phyloP scores from a whole-genome alignment of 2,113 vertebrate genomes.

The Gulo gulo region DNA sequence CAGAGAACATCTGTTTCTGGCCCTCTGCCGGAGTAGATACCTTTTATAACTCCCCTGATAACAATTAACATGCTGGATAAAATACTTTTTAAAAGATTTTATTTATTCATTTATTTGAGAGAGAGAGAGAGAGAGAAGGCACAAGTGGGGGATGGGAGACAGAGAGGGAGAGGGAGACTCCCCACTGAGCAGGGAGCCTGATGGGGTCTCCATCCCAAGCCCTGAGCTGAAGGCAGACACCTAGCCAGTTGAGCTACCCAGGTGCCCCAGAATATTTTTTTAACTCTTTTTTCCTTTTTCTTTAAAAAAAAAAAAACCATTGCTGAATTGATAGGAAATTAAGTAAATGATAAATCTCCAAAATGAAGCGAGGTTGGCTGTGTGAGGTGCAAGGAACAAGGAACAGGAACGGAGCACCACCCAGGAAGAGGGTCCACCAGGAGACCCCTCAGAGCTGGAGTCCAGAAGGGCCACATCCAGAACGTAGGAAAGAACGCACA shows the following conservation, averaged over 20 bases:
- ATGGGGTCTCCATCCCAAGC: background rate
- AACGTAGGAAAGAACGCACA: background rate
- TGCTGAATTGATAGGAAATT: background rate
- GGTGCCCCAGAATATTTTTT: background rate
- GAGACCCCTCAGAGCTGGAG: background rate
- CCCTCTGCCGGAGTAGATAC: background rate
- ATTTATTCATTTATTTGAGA: background rate
- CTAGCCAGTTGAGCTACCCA: background rate
- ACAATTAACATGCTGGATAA: background rate
- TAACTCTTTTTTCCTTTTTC: background rate
- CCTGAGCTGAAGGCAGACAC: background rate
- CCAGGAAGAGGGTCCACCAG: fast-evolving
- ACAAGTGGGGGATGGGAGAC: background rate
- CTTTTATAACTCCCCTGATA: background rate
- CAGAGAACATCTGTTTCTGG: background rate
- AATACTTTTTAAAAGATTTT: background rate
- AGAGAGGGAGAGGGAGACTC: background rate
- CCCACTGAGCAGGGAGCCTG: background rate
- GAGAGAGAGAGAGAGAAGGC: background rate
- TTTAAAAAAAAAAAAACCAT: background rate
- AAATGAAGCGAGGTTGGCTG: background rate
- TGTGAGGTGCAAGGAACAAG: no score
- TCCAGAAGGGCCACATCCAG: background rate
- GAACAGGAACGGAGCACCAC: background rate
- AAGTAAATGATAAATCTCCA: background rate